Evolutionary conservation across 2,888 invertebrate genomes (phyloP).

Genomic region (Caenorhabditis uteleia): DNA sequence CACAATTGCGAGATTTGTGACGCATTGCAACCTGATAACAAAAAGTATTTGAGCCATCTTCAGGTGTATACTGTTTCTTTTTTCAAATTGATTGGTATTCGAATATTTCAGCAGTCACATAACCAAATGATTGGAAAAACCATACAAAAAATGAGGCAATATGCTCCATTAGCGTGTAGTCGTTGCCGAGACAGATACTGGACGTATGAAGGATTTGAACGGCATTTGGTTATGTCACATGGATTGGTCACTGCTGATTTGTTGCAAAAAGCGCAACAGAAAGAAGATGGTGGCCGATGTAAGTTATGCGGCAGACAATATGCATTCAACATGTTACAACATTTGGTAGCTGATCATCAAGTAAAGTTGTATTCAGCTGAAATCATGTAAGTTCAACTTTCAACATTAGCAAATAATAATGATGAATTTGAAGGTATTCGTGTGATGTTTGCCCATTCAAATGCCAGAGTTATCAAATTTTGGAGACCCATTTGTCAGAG

Average conservation of each 20-base stretch:
- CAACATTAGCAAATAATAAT: conserved; percentile 60
- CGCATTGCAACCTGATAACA: too few relatives aligned
- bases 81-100: too few relatives aligned
- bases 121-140: conserved; percentile 57
- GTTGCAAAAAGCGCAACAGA: conserved; percentile 92
- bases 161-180: conserved; percentile 66
- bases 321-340: conserved; percentile 70
- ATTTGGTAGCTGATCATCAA: too few relatives aligned
- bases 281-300: too few relatives aligned
- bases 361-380: too few relatives aligned
- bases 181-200: conserved; percentile 77
- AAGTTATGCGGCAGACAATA: conserved; percentile 83
- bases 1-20: too few relatives aligned
- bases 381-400: too few relatives aligned
- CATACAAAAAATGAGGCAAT: conserved; percentile 56
- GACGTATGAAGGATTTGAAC: too few relatives aligned
- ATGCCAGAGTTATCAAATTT: conserved; percentile 58
- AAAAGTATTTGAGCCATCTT: too few relatives aligned
- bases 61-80: too few relatives aligned
- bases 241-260: conserved; percentile 92
- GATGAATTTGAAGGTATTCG: conserved; percentile 25
- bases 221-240: conserved; percentile 89
- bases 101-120: conserved; percentile 51
- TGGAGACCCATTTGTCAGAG: conserved; percentile 61
- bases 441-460: conserved; percentile 61